Evolutionary conservation across 2,888 invertebrate species (phyloP), one percentile per base, ranked within the genome.

Genomic region (Amphipoea lucens): DNA sequence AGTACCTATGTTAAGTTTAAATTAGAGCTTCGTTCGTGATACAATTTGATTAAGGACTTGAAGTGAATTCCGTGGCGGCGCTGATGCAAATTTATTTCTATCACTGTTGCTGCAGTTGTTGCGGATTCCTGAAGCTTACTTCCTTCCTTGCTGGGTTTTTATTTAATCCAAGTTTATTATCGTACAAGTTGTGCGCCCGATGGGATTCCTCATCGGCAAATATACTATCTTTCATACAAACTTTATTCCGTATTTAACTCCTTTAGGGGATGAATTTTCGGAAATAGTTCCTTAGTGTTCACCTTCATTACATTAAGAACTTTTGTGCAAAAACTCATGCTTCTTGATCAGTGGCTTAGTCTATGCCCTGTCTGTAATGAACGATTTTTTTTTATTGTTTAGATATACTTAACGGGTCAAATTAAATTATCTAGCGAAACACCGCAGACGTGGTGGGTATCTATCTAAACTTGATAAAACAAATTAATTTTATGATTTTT

Each of bases 1-100:
- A 86, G 82, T 84, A n/a, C n/a, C n/a, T n/a, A 83, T 89, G 89
- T 82, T 81, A 79, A 86, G 77, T 84, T 86, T 83, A 88, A 87
- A 81, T 88, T 81, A 80, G 51, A 84, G 51, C 81, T 87, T 74
- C 70, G 72, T 79, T 81, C 74, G 77, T 78, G 83, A 79, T 84
- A 74, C 83, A 78, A 84, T 80, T 81, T 79, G 68, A 84, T 87
- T 74, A 63, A 70, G 62, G 65, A 54, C 29, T 66, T 77, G 51
- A 60, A 71, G 63, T 54, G 54, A 66, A 51, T 63, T 74, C 57
- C 12, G 5, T n/a, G 65, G 60, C 40, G 45, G 14, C 65, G 9
- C 3, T 60, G 9, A 79, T 66, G 74, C n/a, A 76, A 80, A 80
- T 75, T 80, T 42, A 66, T 70, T 81, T 76, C 29, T 45, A 45